These are phyloP conservation scores for Mesochorus sp. DNA, from an alignment of 2,888 invertebrate genomes.

Conservation along the genomic window DNA sequence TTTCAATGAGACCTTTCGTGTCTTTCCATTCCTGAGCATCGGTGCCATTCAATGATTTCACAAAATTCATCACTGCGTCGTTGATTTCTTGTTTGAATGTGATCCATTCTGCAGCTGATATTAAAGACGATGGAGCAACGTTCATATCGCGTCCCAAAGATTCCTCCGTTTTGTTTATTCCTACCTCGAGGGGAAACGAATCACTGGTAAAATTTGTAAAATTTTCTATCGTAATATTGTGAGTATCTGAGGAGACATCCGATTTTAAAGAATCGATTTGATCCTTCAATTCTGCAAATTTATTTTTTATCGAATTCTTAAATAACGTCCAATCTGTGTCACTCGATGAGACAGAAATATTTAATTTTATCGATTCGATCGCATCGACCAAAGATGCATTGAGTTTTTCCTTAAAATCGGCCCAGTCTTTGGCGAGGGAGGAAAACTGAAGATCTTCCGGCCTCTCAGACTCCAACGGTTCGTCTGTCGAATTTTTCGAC, in stretches of 20 bases:
- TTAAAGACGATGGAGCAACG: conserved; percentile 23
- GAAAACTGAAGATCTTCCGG: conserved; percentile 34
- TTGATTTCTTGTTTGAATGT: conserved; percentile 59
- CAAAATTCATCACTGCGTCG: conserved; percentile 35
- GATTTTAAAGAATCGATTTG: conserved; percentile 60
- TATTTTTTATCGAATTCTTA: conserved; percentile 53
- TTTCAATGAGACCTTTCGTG: conserved; percentile 45
- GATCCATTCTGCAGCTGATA: conserved; percentile 59
- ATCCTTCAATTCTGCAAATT: conserved; percentile 65
- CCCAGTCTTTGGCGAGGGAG: conserved; percentile 55
- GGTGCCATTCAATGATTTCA: conserved; percentile 43
- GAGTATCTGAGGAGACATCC: conserved; percentile 57
- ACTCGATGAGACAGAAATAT: not conserved
- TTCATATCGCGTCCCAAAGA: conserved; percentile 40
- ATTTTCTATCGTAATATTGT: not conserved
- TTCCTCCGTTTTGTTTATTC: conserved; percentile 24
- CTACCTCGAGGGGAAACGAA: conserved; percentile 14
- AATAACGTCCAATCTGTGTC: conserved; percentile 61
- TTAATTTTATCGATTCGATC: conserved; percentile 28
- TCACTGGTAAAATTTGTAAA: conserved; percentile 9
- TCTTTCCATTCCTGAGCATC: conserved; percentile 51
- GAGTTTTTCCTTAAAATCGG: conserved; percentile 54
- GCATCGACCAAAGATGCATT: conserved; percentile 53
- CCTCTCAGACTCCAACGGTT: not conserved
- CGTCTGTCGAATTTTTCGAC: too few species aligned